These are phyloP conservation scores for Spea multiplicata DNA, from an alignment of 2,113 vertebrate species.

Conservation along the genomic window DNA sequence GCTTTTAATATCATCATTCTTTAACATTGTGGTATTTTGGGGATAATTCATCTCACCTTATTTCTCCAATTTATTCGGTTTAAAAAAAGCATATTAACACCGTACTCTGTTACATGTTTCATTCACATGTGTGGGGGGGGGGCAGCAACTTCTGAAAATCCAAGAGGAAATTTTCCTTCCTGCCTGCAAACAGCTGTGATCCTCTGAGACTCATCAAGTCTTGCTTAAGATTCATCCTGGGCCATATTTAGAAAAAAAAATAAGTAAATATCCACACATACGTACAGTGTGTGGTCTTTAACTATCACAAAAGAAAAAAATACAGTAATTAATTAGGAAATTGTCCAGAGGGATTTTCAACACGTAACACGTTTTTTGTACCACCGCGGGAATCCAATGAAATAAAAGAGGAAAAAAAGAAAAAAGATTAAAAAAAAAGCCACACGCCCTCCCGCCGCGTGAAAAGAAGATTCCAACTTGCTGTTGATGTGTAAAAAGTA, in stretches of 20 bases:
- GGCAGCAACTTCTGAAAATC: constrained; percentile 58
- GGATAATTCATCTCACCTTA: too few relatives aligned
- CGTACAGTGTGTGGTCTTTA: constrained; percentile 56
- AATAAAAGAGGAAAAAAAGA: not conserved
- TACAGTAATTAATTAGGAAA: constrained; percentile 38
- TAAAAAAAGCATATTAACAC: too few relatives aligned
- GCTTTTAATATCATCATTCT: too few relatives aligned
- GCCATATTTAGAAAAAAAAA: constrained; percentile 54
- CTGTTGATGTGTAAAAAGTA: not conserved
- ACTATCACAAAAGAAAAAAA: constrained; percentile 23
- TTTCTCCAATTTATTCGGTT: too few relatives aligned
- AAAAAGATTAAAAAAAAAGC: not conserved
- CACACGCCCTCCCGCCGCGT: too few relatives aligned
- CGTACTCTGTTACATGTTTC: constrained; percentile 21
- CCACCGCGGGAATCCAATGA: not conserved
- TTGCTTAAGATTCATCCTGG: constrained; percentile 55
- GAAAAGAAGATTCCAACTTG: not conserved
- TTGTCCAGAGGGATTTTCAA: not conserved
- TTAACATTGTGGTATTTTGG: too few relatives aligned
- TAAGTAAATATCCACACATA: constrained; percentile 44
- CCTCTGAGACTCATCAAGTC: constrained; percentile 52
- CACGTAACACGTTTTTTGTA: not conserved
- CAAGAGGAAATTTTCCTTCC: constrained; percentile 57
- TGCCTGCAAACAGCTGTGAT: constrained; percentile 63
- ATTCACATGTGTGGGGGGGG: constrained; percentile 58